A percentile compares a stretch with the other conserved stretches of the same genome.
Evolutionary conservation across 2,113 vertebrate genomes (phyloP).

Genomic region (Cinclus cinclus): DNA sequence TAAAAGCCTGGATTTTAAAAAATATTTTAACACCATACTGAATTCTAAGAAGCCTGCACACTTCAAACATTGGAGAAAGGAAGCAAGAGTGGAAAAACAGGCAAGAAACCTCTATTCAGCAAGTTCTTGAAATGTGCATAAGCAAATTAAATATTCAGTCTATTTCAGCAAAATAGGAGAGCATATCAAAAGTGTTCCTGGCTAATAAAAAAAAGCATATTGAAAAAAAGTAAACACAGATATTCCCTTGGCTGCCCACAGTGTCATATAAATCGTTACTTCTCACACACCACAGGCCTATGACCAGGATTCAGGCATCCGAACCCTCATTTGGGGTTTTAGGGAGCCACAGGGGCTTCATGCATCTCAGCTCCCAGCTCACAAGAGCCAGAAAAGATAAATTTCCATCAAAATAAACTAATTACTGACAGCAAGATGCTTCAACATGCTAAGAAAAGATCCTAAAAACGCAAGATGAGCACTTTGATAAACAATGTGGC

Average conservation of each 20-base stretch:
- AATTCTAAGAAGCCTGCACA: neutral
- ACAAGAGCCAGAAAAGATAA: neutral
- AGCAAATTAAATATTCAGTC: neutral
- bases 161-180: neutral
- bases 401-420: neutral
- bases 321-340: neutral
- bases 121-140: neutral
- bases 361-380: rapidly evolving
- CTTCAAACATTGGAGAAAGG: neutral
- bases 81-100: neutral
- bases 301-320: neutral
- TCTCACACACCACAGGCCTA: neutral
- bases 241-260: neutral
- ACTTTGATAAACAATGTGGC: neutral
- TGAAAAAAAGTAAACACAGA: neutral
- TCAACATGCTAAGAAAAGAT: neutral
- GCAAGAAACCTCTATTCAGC: neutral
- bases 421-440: neutral
- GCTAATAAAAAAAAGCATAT: neutral
- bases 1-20: neutral
- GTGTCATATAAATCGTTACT: neutral
- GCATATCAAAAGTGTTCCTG: neutral
- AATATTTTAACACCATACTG: neutral
- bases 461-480: neutral
- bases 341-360: neutral